A percentile compares a stretch with the other conserved stretches of the same genome.
These are phyloP conservation scores for Mesochorus sp. DNA, from an alignment of 2,888 invertebrate genomes.

Conservation along the genomic window DNA sequence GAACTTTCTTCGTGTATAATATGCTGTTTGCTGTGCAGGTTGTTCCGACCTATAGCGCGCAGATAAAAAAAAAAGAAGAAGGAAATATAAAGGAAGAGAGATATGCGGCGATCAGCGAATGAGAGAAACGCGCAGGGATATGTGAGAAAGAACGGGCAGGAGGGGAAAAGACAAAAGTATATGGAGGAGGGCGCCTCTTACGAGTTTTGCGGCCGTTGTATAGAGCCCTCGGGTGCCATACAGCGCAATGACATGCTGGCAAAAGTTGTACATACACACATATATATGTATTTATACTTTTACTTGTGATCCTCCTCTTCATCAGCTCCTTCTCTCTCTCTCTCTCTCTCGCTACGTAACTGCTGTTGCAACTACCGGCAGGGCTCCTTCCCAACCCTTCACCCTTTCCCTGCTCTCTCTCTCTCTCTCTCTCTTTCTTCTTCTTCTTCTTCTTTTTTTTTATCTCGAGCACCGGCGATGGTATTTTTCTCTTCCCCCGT, in stretches of 20 bases:
- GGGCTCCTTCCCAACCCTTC: conserved; percentile 37
- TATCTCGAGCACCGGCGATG: conserved; percentile 54
- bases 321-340: too few relatives aligned
- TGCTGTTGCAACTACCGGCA: conserved; percentile 61
- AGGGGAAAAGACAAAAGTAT: conserved; percentile 38
- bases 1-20: background rate
- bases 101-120: conserved; percentile 23
- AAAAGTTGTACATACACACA: conserved; percentile 64
- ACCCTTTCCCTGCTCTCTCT: conserved; percentile 35
- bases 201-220: conserved; percentile 63
- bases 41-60: conserved; percentile 1
- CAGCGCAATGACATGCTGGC: conserved; percentile 76
- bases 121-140: conserved; percentile 28
- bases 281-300: conserved; percentile 59
- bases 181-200: conserved; percentile 66
- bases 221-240: conserved; percentile 70
- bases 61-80: conserved; percentile 29
- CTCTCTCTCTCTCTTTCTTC: conserved; percentile 8
- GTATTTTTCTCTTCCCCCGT: conserved; percentile 68
- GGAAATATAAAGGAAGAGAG: background rate
- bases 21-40: conserved; percentile 4
- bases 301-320: conserved; percentile 42
- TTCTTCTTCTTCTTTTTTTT: conserved; percentile 22
- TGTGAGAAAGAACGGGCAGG: conserved; percentile 41
- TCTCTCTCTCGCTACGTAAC: conserved; percentile 56